Percentiles rank a stretch among this genome's conserved stretches.
Evolutionary conservation across 1,140 invertebrate species (phyloP).

Genomic region (Prorops nasuta): DNA sequence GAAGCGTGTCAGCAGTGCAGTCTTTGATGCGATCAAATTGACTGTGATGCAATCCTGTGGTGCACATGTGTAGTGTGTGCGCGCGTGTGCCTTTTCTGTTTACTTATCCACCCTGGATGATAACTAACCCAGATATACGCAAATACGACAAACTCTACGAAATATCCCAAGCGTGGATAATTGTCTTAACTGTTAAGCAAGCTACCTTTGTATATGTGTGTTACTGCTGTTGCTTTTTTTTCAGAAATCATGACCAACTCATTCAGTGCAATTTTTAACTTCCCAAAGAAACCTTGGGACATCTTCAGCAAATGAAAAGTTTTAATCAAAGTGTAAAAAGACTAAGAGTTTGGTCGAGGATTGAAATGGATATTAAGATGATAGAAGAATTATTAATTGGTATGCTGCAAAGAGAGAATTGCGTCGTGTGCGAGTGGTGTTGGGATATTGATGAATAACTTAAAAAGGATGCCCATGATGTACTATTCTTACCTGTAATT

Average conservation of each 20-base stretch:
- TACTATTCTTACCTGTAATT: conserved; percentile 78
- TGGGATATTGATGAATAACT: too few relatives aligned
- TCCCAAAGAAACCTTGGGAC: not conserved
- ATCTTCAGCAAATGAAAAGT: too few relatives aligned
- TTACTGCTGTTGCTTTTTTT: too few relatives aligned
- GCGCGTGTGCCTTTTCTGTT: conserved; percentile 16
- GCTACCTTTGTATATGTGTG: not conserved
- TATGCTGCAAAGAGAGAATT: too few relatives aligned
- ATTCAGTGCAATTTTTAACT: not conserved
- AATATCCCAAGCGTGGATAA: conserved; percentile 20
- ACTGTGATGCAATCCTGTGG: conserved; percentile 25
- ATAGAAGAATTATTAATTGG: too few relatives aligned
- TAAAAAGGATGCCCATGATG: too few relatives aligned
- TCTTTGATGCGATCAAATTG: conserved; percentile 16
- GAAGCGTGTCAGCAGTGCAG: conserved; percentile 20
- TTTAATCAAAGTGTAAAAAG: too few relatives aligned
- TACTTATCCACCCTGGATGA: too few relatives aligned
- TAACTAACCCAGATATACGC: conserved; percentile 22
- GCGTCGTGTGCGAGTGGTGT: too few relatives aligned
- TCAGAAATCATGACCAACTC: too few relatives aligned
- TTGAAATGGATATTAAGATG: too few relatives aligned
- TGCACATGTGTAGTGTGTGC: conserved; percentile 17
- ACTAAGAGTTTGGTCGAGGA: too few relatives aligned
- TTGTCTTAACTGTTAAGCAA: conserved; percentile 8
- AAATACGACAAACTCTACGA: conserved; percentile 6